Evolutionary conservation across 2,888 invertebrate genomes (phyloP), one percentile per base, ranked within the genome.

Genomic region (Pteria penguin): DNA sequence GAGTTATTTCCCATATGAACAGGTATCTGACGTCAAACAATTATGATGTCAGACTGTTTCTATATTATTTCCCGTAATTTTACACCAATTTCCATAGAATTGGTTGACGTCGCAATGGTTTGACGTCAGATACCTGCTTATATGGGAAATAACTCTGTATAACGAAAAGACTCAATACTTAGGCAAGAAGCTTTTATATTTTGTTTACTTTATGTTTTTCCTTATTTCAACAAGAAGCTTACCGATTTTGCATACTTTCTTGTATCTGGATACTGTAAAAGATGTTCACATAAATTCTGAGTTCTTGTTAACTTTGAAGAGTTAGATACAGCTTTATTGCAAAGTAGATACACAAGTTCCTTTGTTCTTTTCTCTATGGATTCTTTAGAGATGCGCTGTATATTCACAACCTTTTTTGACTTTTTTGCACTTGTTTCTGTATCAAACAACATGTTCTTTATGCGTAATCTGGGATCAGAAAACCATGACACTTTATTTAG

Each of bases 261-360:
- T 2, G 96, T 94, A 86, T 96, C 95, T 0, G 96, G 96, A 92
- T 95, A 95, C 84, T 95, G 94, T 81, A 94, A 94, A n/a, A 97
- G 92, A 90, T 97, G 96, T 0, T 93, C 92, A 55, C 95, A 94
- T 62, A 97, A 93, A 86, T 95, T 95, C 87, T 95, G 95, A 0
- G 96, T 92, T 84, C 95, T 93, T 67, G 94, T 93, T 79, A 94
- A 91, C 81, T 94, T 94, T 2, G 95, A 94, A 24, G 93, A 93
- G 3, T 71, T 57, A 5, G 88, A 84, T 29, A 78, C 77, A 1
- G 89, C 88, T 27, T 74, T 74, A 32, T 82, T 83, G n/a, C n/a
- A n/a, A 24, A 90, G 63, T 60, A 81, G 78, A 57, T 78, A 68
- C 26, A 88, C 86, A 22, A 90, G 74, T 29, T 83, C 86, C 32